These are phyloP conservation scores for Notolepis coatsorum DNA, from an alignment of 2,797 vertebrate species.

Conservation along the genomic window DNA sequence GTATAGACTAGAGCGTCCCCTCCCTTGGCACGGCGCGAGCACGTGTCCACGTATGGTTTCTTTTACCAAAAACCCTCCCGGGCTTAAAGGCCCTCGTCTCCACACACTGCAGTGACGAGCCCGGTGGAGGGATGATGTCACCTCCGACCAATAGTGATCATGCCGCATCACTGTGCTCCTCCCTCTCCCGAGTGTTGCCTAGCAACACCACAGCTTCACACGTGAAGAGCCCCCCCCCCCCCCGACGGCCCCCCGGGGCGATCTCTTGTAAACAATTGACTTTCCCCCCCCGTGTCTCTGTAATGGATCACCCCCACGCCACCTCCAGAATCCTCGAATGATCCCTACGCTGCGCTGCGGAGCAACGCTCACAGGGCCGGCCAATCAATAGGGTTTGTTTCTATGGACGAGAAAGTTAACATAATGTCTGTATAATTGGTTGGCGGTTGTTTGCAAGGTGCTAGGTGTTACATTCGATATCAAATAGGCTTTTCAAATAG, in stretches of 20 bases:
- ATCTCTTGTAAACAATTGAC: constrained; percentile 75
- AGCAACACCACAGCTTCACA: constrained; percentile 79
- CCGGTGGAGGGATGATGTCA: constrained; percentile 82
- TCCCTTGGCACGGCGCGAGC: constrained; percentile 3
- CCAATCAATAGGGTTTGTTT: no score
- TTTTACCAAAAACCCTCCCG: constrained; percentile 62
- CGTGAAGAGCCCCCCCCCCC: constrained; percentile 57
- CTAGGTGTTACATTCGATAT: no score
- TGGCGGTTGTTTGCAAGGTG: no score
- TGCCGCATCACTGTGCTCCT: constrained; percentile 80
- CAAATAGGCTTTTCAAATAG: no score
- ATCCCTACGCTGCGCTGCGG: constrained; percentile 22
- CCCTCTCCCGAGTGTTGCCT: constrained; percentile 74
- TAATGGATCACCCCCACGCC: constrained; percentile 71
- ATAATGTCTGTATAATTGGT: no score
- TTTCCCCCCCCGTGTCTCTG: constrained; percentile 57
- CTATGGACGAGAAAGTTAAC: no score
- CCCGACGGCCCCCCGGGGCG: no score
- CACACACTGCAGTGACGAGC: constrained; percentile 77
- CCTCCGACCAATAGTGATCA: constrained; percentile 83
- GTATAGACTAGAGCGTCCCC: constrained; percentile 50
- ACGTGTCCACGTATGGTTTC: constrained; percentile 20
- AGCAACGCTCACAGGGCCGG: constrained; percentile 6
- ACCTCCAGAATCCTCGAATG: constrained; percentile 49
- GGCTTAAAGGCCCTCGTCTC: constrained; percentile 68